Base-by-base conservation (phyloP, 2,797 vertebrate genomes). In the Forpus xanthops region DNA sequence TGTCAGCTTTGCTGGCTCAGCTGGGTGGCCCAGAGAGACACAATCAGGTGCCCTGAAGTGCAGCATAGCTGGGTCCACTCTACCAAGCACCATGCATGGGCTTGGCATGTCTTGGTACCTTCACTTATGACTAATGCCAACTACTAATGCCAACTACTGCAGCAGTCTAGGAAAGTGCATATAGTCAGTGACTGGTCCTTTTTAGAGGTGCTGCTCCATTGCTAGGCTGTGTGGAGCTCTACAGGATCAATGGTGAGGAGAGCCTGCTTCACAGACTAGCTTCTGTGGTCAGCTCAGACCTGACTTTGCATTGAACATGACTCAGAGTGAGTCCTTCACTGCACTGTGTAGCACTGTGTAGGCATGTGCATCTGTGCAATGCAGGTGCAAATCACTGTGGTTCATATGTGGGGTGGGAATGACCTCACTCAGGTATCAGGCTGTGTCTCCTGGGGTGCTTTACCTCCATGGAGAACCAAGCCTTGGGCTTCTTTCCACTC, bases 21-120 rank as follows among this genome's bases (percentile, higher is more conserved):
- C 15, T 60, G 42, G 27, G 28, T 8, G 77, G 27, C 44, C 33
- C 49, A 56, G 16, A 64, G 35, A 80, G 44, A 86, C 49, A 41
- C n/a, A 71, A 6, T 6, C 11, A 61, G 27, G 27, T 35, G 17
- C 33, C 58, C 42, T 41, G 30, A 82, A n/a, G 14, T 11, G 28
- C n/a, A 39, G 16, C 2, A 1, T 42, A 19, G 15, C 24, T 7
- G 8, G 9, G 4, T 62, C 50, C 0, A 2, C 62, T 82, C 74
- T 49, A 42, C 20, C 27, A 49, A 73, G 68, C 65, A 39, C n/a
- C 47, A 50, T 9, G 5, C 37, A 27, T 8, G 13, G 39, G 27
- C 17, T 31, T 64, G 73, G 55, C 56, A 33, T 44, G 24, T 55
- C 66, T 67, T 71, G 35, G 39, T 65, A 55, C 65, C 44, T 74